phyloP scores from a whole-genome alignment of 2,797 vertebrate genomes.

The Neoniphon sammara region DNA sequence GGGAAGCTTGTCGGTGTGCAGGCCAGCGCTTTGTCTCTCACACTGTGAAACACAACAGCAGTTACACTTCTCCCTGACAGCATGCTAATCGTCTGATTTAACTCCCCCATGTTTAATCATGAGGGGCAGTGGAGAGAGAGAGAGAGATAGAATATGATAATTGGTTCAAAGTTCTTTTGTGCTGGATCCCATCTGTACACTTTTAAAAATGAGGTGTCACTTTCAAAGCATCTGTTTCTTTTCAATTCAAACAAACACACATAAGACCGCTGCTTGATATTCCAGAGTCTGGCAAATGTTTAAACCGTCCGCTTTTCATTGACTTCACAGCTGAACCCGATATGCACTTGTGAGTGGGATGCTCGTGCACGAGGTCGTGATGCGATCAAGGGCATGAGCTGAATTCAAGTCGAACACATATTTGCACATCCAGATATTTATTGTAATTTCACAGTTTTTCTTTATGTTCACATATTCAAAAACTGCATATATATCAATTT shows the following conservation, averaged over 20 bases:
- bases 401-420: no score
- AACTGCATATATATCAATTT: no score
- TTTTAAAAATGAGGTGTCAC: constrained; percentile 68
- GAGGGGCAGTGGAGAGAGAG: constrained; percentile 65
- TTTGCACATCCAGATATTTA: no score
- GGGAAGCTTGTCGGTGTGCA: constrained; percentile 78
- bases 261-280: background rate
- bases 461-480: no score
- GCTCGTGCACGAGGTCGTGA: no score
- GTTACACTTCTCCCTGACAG: constrained; percentile 80
- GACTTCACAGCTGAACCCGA: no score
- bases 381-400: no score
- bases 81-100: constrained; percentile 81
- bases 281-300: background rate
- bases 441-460: no score
- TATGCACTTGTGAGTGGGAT: no score
- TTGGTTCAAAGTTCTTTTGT: constrained; percentile 77
- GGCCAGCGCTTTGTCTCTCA: constrained; percentile 78
- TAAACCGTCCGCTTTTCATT: background rate
- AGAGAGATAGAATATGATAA: constrained; percentile 74
- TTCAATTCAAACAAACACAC: constrained; percentile 30
- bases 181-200: constrained; percentile 74
- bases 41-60: constrained; percentile 82
- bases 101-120: constrained; percentile 80
- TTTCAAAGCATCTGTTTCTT: constrained; percentile 54